These are phyloP conservation scores for Halichoerus grypus DNA, from an alignment of 2,113 vertebrate genomes.

Conservation along the genomic window DNA sequence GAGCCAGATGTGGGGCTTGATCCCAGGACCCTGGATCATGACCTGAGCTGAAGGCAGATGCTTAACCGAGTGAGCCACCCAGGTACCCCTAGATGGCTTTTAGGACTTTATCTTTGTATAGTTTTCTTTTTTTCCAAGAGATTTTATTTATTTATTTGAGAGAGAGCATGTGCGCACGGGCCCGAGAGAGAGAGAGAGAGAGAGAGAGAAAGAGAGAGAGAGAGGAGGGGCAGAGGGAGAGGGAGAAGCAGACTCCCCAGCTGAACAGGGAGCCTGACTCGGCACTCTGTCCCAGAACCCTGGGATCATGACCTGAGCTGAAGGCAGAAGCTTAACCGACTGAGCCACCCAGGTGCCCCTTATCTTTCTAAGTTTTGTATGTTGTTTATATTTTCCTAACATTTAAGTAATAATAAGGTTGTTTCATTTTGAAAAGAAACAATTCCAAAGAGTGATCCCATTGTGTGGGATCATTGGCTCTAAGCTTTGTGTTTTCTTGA, in stretches of 20 bases:
- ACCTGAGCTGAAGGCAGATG: too few species aligned
- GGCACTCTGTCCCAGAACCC: not conserved
- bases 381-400: conserved; percentile 32
- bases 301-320: not conserved
- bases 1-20: too few species aligned
- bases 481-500: not conserved
- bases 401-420: not conserved
- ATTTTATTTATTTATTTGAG: too few species aligned
- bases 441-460: not conserved
- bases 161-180: too few species aligned
- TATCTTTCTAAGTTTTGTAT: not conserved
- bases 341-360: not conserved
- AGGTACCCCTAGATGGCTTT: too few species aligned
- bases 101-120: too few species aligned
- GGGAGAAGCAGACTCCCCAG: too few species aligned
- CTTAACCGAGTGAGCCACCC: too few species aligned
- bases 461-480: not conserved
- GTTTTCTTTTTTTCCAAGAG: too few species aligned
- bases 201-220: too few species aligned
- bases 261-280: not conserved
- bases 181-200: not conserved
- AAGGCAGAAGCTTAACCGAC: not conserved
- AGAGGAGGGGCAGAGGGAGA: too few species aligned
- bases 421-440: conserved; percentile 41
- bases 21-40: too few species aligned